Base-by-base conservation (phyloP, 2,113 vertebrate genomes). In the Cochlearius cochlearius region DNA sequence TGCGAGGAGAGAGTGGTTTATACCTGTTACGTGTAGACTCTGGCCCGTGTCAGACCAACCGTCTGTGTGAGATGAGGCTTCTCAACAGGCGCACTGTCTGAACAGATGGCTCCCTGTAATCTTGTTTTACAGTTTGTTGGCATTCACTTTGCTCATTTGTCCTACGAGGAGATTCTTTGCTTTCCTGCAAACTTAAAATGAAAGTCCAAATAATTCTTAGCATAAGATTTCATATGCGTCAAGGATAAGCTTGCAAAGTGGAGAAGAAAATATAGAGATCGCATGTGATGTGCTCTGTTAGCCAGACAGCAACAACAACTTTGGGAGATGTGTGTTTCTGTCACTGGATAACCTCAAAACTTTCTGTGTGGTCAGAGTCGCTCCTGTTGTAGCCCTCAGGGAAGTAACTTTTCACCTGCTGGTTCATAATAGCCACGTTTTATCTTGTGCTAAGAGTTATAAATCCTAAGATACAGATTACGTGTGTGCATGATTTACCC, bases 91-190 rank as follows among this genome's bases (percentile, higher is more conserved):
- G 58, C 39, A 4, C 32, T 36, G 27, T 52, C 62, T 79, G 58
- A 95, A 60, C 93, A 96, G 81, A 93, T 93, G 93, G 93, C 69
- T 82, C 39, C 4, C 1, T 86, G 71, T 91, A 90, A 94, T 94
- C 69, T 85, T 91, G 81, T 60, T 89, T 64, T 86, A 47, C 49
- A 43, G 36, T 72, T 91, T 90, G 74, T 41, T 88, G 92, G 74
- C 87, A 58, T 86, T 92, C 34, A 2, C 38, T 80, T 82, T 1
- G 2, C 36, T 90, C 49, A 7, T 88, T 82, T 74, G 41, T 34
- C 68, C 47, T 52, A 8, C 2, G 2, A 74, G 47, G 72, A 56
- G 75, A 47, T 71, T 50, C 45, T 68, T 29, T 81, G 76, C 68
- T 86, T 92, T 91, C 60, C 39, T 56, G 27, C 15, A 43, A 63